Evolutionary conservation across 2,797 vertebrate species (phyloP).

Genomic region (Catamblyrhynchus diadema): DNA sequence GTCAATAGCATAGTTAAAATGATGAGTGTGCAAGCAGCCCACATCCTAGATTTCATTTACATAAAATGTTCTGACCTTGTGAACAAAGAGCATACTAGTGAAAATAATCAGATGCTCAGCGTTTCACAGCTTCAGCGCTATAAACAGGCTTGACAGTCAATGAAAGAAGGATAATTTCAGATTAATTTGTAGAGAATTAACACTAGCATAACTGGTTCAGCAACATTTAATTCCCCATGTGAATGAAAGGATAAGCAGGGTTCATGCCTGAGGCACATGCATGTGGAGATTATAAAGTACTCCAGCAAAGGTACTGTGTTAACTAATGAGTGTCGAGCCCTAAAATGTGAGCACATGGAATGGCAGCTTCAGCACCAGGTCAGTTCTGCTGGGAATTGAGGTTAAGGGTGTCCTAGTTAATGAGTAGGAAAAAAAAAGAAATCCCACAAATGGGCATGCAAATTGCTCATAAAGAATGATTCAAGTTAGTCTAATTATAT

Average conservation of each 20-base stretch:
- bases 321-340: not conserved
- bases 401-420: not conserved
- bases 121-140: not conserved
- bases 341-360: not conserved
- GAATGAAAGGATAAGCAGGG: constrained; percentile 3
- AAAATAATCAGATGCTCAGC: not conserved
- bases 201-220: not conserved
- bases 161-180: constrained; percentile 19
- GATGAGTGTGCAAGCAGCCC: not conserved
- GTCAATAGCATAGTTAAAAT: constrained; percentile 43
- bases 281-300: not conserved
- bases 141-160: not conserved
- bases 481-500: constrained; percentile 30
- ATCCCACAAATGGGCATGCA: not conserved
- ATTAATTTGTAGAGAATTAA: constrained; percentile 51
- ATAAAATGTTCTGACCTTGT: constrained; percentile 29
- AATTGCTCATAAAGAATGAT: constrained; percentile 17
- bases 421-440: not conserved
- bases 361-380: not conserved
- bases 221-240: constrained; percentile 3
- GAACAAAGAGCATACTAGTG: not conserved
- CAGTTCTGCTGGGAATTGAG: not conserved
- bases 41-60: constrained; percentile 14
- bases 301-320: not conserved
- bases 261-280: not conserved